Evolutionary conservation across 2,113 vertebrate genomes (phyloP), one percentile per base, ranked within the genome.

Genomic region (Danio rerio): DNA sequence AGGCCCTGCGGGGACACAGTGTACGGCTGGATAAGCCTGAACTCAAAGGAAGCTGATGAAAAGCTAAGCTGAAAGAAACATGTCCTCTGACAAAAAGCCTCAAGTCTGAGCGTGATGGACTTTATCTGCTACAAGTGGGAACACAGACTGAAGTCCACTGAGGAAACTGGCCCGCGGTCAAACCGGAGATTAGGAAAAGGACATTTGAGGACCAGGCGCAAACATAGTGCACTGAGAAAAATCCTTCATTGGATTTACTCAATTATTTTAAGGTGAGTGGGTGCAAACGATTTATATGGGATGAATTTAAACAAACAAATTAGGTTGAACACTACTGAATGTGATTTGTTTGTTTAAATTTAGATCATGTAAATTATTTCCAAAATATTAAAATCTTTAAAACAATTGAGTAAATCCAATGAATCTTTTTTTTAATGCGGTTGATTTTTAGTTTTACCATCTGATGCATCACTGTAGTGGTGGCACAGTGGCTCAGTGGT

Each of bases 1-100:
- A 68, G 86, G 85, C 85, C 91, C 84, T 63, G 82, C 82, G 89
- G 91, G 91, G 87, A 89, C 88, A 88, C 74, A 78, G 43, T 58
- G 84, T 85, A 87, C 4, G 71, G 80, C 92, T 87, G 90, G 89
- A 73, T 59, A 78, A 77, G 77, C 83, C 82, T 85, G 73, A 49
- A 75, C 55, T 89, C 86, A 76, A 89, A 82, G 72, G 81, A 79
- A 84, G 83, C 87, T 88, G 88, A 92, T 89, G 66, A 83, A 84
- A 81, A 53, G 85, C 89, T 85, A 81, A 62, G 42, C 43, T 56
- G 81, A 79, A 85, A 85, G 63, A 59, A 87, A 72, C 87, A 85
- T 78, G 84, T 87, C 85, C 66, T 89, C 63, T 81, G 61, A 89
- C 71, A 49, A 82, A 86, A 83, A 83, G 86, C 87, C 89, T 73